Evolutionary conservation across 37 sponge, comb jelly and placozoan species (phyloP).

Genomic region (Theonella swinhoei): DNA sequence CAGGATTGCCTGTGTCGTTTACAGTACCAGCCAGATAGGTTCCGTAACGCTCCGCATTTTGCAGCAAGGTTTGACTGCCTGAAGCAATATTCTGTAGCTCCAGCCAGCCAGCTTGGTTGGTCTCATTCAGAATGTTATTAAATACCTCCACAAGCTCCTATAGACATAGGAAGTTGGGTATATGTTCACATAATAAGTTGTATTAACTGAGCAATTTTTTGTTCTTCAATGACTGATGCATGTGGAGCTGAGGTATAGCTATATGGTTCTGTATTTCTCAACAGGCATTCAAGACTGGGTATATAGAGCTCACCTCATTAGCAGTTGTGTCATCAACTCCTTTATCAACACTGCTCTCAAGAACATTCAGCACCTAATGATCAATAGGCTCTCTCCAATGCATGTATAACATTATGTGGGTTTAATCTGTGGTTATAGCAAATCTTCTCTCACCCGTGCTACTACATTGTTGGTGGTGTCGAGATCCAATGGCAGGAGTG

Average conservation of each 20-base stretch:
- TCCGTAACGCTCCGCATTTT: constrained; percentile 19
- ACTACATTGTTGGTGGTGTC: constrained; percentile 15
- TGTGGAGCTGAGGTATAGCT: too few species aligned
- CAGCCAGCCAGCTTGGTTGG: constrained; percentile 10
- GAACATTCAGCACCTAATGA: not conserved
- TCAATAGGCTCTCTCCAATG: not conserved
- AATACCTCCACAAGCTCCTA: constrained; percentile 17
- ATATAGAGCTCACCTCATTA: too few species aligned
- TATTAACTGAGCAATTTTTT: too few species aligned
- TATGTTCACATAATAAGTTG: too few species aligned
- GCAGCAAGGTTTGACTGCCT: constrained; percentile 6
- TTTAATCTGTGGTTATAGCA: not conserved
- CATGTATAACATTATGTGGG: not conserved
- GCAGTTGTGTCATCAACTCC: too few species aligned
- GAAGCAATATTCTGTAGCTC: constrained; percentile 16
- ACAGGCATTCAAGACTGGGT: too few species aligned
- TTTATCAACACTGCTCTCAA: constrained; percentile 1
- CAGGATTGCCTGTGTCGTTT: not conserved
- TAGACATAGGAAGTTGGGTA: too few species aligned
- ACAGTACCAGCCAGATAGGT: not conserved
- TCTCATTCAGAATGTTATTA: constrained; percentile 8
- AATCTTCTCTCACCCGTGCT: not conserved
- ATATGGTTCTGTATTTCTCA: too few species aligned
- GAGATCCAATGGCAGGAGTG: constrained; percentile 16
- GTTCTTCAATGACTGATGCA: not conserved